Base-by-base conservation (phyloP, 2,113 vertebrate genomes). In the Larimichthys crocea region DNA sequence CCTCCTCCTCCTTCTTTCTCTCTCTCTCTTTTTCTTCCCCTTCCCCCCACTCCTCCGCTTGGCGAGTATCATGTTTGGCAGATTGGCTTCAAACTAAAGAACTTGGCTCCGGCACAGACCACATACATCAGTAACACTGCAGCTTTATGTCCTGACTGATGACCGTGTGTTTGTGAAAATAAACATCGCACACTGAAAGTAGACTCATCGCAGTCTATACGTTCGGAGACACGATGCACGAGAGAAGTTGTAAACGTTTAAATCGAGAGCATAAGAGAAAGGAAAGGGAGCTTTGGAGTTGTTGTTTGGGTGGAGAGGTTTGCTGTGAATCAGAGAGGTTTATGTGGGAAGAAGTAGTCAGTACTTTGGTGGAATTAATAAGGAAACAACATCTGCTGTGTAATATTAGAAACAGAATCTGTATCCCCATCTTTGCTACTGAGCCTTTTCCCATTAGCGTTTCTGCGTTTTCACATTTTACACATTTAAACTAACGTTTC, bases 51-150 rank as follows among this genome's bases (percentile, higher is more conserved):
- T 67, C 76, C 72, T 67, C 76, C 7, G 14, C 85, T 86, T 20
- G 42, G 64, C 1, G 83, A 86, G 82, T 74, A 88, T 88, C 88
- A 84, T 85, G 82, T 91, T 89, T 86, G 69, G 7, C 76, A 59
- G 55, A 60, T 40, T 48, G 65, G 49, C 50, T 76, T 85, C 57
- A 81, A 77, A 78, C 50, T 65, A 11, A 57, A 76, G 74, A 49
- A 53, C 80, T 82, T 65, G 85, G 87, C 85, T 73, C 42, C 10
- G 1, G 48, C 20, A 0, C 82, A 80, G 82, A 79, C 68, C 80
- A 35, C 85, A 80, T 87, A 64, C 89, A 80, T 86, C 83, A 80
- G 22, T 17, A 17, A 68, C 53, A 3, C 52, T 42, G 74, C 59
- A 31, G 80, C 79, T 60, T 57, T 3, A 19, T 4, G 71, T 35